Base-by-base conservation (phyloP, 2,888 invertebrate species). In the Lasioglossum villosulum region DNA sequence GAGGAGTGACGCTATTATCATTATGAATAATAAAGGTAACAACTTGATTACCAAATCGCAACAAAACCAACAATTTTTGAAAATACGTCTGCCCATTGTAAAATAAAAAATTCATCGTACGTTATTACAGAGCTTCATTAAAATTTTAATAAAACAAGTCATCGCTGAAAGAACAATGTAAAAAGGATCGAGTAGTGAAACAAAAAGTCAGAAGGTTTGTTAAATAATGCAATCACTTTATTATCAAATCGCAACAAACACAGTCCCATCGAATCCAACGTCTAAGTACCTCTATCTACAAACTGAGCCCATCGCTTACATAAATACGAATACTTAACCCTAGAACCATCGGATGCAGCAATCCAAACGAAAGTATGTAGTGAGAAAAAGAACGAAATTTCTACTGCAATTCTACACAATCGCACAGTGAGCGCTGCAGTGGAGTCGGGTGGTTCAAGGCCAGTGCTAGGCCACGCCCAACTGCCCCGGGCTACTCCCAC, bases 181-280 rank as follows among this genome's bases (percentile, higher is more conserved):
- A 34, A 8, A 66, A n/a, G 23, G 23, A 68, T 12, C 10, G 2
- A 27, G 27, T 1, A 2, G 1, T 71, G 4, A 14, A 16, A 42
- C 0, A 12, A 1, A 71, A 71, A 37, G 37, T 1, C 68, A 68
- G 39, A 66, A 30, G 16, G 0, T 81, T 70, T 42, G 37, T 37
- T 83, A 81, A 83, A 83, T 83, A 84, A 48, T 83, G 75, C 84
- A 73, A 75, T 23, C 74, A 42, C 16, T 84, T 84, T 84, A 84
- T 76, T 79, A 75, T 59, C 42, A 59, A 68, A 34, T 23, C 19
- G n/a, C 72, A 84, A 83, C 56, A 76, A 48, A 63, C 68, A 56
- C 68, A 19, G 6, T 81, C 39, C 27, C 42, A 56, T 52, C 75
- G 30, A 34, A 59, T 30, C 42, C 73, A 66, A 12, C 42, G 71